Percentiles rank a stretch among this genome's conserved stretches.
These are phyloP conservation scores for Balearica regulorum DNA, from an alignment of 2,797 vertebrate species.

Conservation along the genomic window DNA sequence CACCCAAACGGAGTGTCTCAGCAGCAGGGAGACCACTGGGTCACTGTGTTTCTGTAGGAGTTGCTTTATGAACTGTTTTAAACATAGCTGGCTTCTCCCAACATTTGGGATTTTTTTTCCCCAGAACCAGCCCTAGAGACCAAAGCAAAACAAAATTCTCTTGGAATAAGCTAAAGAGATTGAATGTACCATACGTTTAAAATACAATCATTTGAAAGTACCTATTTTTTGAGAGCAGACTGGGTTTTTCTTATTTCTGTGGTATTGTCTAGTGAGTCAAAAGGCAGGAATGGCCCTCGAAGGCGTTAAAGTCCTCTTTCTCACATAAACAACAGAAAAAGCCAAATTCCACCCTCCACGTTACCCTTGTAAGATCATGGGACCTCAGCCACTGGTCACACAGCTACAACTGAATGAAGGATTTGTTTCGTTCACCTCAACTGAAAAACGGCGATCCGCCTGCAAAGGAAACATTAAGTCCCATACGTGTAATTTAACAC, in stretches of 20 bases:
- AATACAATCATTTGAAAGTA: neutral
- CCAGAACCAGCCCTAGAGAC: neutral
- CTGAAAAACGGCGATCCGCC: neutral
- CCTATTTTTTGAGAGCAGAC: neutral
- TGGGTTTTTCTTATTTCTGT: neutral
- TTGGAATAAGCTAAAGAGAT: neutral
- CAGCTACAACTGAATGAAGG: neutral
- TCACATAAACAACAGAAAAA: neutral
- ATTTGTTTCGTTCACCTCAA: neutral
- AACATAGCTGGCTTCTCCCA: slow-evolving; percentile 5
- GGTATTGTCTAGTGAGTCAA: neutral
- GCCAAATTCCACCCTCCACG: neutral
- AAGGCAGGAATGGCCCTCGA: neutral
- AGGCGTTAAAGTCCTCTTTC: neutral
- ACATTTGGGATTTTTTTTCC: neutral
- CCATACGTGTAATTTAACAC: neutral
- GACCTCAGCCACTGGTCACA: neutral
- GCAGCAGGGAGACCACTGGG: slow-evolving; percentile 14
- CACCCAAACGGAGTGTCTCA: neutral
- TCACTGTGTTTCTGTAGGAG: slow-evolving; percentile 15
- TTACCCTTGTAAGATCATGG: neutral
- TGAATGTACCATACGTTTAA: slow-evolving; percentile 25
- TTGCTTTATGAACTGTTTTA: slow-evolving; percentile 25
- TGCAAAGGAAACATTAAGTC: neutral
- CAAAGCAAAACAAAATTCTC: slow-evolving; percentile 37